Evolutionary conservation across 2,797 vertebrate genomes (phyloP).

Genomic region (Echiichthys vipera): DNA sequence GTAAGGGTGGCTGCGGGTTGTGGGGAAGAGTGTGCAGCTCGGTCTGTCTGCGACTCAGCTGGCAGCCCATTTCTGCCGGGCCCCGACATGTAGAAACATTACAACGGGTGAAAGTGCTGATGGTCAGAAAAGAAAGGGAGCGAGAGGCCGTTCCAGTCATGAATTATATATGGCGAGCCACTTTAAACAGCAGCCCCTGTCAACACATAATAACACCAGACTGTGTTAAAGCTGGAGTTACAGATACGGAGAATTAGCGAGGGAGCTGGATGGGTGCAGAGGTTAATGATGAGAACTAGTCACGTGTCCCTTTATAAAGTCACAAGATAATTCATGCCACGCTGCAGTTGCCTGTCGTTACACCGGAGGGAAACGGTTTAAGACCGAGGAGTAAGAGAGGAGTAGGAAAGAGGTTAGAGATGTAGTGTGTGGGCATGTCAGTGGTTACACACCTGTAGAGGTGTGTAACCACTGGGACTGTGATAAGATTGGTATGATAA

Average conservation of each 20-base stretch:
- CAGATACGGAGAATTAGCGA: slow-evolving; percentile 51
- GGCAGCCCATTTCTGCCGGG: slow-evolving; percentile 55
- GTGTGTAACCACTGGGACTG: slow-evolving; percentile 20
- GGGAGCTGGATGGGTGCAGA: slow-evolving; percentile 27
- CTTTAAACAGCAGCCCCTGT: slow-evolving; percentile 82
- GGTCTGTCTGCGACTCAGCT: slow-evolving; percentile 45
- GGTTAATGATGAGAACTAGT: slow-evolving; percentile 55
- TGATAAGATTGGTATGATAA: slow-evolving; percentile 61
- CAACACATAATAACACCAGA: slow-evolving; percentile 79
- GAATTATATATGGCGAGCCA: slow-evolving; percentile 84
- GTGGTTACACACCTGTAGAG: neutral
- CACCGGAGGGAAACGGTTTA: slow-evolving; percentile 26
- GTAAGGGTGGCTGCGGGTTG: slow-evolving; percentile 7
- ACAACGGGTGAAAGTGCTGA: slow-evolving; percentile 82
- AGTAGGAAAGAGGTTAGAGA: slow-evolving; percentile 31
- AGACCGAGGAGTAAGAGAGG: slow-evolving; percentile 9
- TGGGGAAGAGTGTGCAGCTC: slow-evolving; percentile 15
- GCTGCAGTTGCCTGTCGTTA: slow-evolving; percentile 23
- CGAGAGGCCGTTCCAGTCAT: slow-evolving; percentile 72
- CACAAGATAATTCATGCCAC: slow-evolving; percentile 33
- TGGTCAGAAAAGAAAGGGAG: slow-evolving; percentile 79
- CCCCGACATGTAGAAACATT: slow-evolving; percentile 71
- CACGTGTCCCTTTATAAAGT: slow-evolving; percentile 45
- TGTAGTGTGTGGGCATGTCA: slow-evolving; percentile 6
- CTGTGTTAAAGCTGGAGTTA: slow-evolving; percentile 66